Evolutionary conservation across 2,888 invertebrate genomes (phyloP).

Genomic region (Apodemia hepburni): DNA sequence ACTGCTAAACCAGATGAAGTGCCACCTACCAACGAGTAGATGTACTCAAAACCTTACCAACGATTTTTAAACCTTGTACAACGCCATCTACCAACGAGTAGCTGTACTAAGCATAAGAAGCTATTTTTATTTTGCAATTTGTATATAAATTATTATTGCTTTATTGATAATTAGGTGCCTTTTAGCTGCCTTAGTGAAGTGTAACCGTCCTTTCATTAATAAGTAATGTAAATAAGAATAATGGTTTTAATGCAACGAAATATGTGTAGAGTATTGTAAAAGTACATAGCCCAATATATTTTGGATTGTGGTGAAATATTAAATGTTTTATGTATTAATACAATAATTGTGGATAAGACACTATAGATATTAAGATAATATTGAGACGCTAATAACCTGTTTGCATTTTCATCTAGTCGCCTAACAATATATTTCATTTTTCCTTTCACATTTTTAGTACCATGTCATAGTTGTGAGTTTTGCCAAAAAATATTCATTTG

Average conservation of each 20-base stretch:
- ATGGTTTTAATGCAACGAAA: constrained; percentile 66
- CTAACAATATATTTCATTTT: constrained; percentile 35
- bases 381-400: constrained; percentile 32
- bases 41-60: constrained; percentile 25
- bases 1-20: constrained; percentile 43
- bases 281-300: constrained; percentile 30
- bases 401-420: constrained; percentile 60
- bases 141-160: constrained; percentile 31
- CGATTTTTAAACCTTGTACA: constrained; percentile 33
- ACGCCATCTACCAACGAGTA: constrained; percentile 56
- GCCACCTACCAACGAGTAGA: constrained; percentile 56
- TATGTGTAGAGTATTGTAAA: constrained; percentile 47
- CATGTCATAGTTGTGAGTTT: constrained; percentile 46
- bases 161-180: constrained; percentile 51
- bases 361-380: constrained; percentile 23
- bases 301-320: constrained; percentile 21
- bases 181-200: constrained; percentile 63
- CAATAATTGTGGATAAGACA: constrained; percentile 20
- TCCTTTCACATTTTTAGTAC: constrained; percentile 37
- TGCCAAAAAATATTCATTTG: constrained; percentile 52
- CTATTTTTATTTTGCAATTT: constrained; percentile 27
- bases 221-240: constrained; percentile 39
- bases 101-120: constrained; percentile 33
- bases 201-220: constrained; percentile 67
- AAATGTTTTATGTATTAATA: constrained; percentile 24